Conservation (phyloP, 2,797 vertebrate species). For the Mormyrus hasselquistii region DNA sequence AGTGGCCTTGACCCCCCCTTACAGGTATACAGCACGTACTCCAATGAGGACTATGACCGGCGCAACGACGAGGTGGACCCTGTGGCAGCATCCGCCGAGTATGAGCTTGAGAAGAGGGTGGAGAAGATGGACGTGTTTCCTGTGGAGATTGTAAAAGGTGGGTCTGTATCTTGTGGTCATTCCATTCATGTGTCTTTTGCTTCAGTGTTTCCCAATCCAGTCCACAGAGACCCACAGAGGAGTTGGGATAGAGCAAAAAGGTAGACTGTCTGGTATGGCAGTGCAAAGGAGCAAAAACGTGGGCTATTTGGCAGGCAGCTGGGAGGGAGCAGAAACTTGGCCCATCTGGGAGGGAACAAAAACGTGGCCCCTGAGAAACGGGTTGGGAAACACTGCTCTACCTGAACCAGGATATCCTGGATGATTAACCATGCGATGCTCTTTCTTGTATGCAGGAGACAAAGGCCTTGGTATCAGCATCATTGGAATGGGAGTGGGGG, state of each 20-base stretch:
- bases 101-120: constrained; percentile 87
- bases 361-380: neutral
- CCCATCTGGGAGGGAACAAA: neutral
- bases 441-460: constrained; percentile 61
- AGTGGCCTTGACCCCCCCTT: neutral
- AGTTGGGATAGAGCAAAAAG: neutral
- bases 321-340: neutral
- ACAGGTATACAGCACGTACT: constrained; percentile 84
- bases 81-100: constrained; percentile 84
- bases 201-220: neutral
- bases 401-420: neutral
- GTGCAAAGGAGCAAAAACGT: neutral
- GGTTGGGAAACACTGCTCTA: neutral
- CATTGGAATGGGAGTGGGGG: constrained; percentile 90
- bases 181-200: constrained; percentile 31
- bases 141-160: constrained; percentile 84
- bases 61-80: constrained; percentile 90
- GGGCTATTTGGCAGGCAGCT: too few relatives aligned
- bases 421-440: neutral
- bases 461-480: constrained; percentile 89
- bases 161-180: neutral
- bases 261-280: neutral
- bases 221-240: too few relatives aligned
- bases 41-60: constrained; percentile 87
- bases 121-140: constrained; percentile 94